A percentile compares a stretch with the other conserved stretches of the same genome.
These are phyloP conservation scores for Calyptommatus sinebrachiatus DNA, from an alignment of 2,113 vertebrate genomes.

Conservation along the genomic window DNA sequence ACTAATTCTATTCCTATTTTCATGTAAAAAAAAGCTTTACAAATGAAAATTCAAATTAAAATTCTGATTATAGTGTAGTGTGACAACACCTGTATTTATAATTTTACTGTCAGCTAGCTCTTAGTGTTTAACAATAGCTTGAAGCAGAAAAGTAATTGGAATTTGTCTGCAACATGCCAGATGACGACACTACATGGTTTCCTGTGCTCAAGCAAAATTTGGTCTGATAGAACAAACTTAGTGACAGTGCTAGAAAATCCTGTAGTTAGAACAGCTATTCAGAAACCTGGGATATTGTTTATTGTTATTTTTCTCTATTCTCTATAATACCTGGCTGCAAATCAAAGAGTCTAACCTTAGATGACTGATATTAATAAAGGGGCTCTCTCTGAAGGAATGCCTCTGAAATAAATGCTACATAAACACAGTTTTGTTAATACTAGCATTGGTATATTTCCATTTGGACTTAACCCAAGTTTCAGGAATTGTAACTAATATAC, in stretches of 20 bases:
- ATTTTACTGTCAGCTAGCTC: constrained; percentile 87
- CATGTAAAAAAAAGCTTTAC: constrained; percentile 79
- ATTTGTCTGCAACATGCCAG: constrained; percentile 85
- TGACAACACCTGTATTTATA: constrained; percentile 90
- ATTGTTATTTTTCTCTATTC: not conserved
- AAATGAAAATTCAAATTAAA: constrained; percentile 90
- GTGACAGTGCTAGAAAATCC: constrained; percentile 47
- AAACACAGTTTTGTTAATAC: not conserved
- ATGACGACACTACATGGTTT: constrained; percentile 75
- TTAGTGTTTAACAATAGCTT: constrained; percentile 85
- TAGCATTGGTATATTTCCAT: not conserved
- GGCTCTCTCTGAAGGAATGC: not conserved
- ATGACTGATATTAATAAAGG: not conserved
- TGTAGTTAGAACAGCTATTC: constrained; percentile 51
- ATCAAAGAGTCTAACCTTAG: not conserved
- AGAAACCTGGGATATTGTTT: constrained; percentile 1
- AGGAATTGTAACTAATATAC: not conserved
- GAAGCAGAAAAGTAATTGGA: constrained; percentile 84
- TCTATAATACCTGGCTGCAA: not conserved
- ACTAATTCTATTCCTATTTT: constrained; percentile 86
- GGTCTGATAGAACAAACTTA: constrained; percentile 77
- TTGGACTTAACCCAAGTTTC: not conserved
- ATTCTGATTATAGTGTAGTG: constrained; percentile 87
- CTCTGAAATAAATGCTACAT: not conserved
- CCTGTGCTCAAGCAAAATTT: constrained; percentile 72